Evolutionary conservation across 1,140 invertebrate genomes (phyloP).

Genomic region (Saxidomus purpurata): DNA sequence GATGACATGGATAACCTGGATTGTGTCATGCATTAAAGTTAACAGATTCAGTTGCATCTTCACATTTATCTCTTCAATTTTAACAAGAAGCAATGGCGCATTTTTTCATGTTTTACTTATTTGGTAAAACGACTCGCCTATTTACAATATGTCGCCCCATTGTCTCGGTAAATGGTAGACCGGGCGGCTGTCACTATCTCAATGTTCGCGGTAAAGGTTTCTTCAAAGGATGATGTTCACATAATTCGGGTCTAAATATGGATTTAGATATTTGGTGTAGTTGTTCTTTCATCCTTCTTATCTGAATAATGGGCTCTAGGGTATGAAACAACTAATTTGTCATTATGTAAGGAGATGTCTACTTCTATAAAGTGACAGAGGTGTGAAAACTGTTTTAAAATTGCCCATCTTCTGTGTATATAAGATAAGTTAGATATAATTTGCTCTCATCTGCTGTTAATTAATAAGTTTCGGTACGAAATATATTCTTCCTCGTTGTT

Average conservation of each 20-base stretch:
- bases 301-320: not conserved
- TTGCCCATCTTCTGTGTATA: slow-evolving; percentile 6
- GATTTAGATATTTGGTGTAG: not conserved
- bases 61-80: not conserved
- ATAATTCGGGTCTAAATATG: not conserved
- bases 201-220: not conserved
- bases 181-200: not conserved
- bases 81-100: not conserved
- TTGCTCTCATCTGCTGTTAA: not conserved
- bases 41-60: too few species aligned
- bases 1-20: too few species aligned
- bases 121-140: not conserved
- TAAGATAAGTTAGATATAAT: not conserved
- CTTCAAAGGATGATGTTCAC: slow-evolving; percentile 8
- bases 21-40: too few species aligned
- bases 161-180: not conserved
- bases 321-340: slow-evolving; percentile 5
- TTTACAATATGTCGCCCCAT: not conserved
- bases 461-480: not conserved
- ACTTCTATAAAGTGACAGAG: not conserved
- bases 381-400: slow-evolving; percentile 48
- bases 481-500: too few species aligned
- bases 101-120: not conserved
- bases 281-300: not conserved
- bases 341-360: not conserved